Percentiles rank a stretch among this genome's conserved stretches.
Conservation (phyloP, 2,113 vertebrate genomes). For the Poeciliopsis turrubarensis region DNA sequence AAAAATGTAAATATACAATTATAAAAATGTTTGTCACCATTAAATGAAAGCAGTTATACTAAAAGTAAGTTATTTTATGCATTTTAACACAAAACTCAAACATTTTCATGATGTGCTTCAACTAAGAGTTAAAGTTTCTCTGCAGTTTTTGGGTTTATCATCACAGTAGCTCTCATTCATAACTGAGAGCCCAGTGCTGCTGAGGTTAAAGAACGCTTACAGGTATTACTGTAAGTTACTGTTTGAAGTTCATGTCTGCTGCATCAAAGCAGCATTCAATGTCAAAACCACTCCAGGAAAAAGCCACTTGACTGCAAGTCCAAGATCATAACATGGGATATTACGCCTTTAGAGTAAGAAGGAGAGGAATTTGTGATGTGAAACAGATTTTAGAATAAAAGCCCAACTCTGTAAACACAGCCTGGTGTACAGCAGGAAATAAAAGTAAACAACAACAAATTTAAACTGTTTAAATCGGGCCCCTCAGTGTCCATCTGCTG, state of each 20-base stretch:
- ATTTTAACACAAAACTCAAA: constrained; percentile 36
- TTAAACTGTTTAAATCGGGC: constrained; percentile 52
- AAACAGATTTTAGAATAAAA: constrained; percentile 23
- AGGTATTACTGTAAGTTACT: constrained; percentile 27
- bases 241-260: not conserved
- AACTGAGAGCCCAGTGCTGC: constrained; percentile 6
- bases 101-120: constrained; percentile 15
- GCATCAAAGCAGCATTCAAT: constrained; percentile 22
- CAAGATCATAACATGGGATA: constrained; percentile 12
- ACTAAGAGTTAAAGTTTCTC: constrained; percentile 30
- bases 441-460: constrained; percentile 70
- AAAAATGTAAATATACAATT: not conserved
- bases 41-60: not conserved
- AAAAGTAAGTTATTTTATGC: constrained; percentile 23
- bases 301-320: constrained; percentile 6
- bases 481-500: constrained; percentile 66
- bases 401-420: constrained; percentile 21
- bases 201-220: constrained; percentile 12
- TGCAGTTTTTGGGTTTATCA: constrained; percentile 21
- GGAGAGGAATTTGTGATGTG: not conserved
- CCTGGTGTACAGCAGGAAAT: constrained; percentile 41
- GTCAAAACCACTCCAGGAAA: not conserved
- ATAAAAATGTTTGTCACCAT: too few species aligned
- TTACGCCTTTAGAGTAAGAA: not conserved
- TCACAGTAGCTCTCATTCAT: constrained; percentile 60